Conservation (phyloP, 2,888 invertebrate species). For the Drosophila cognata region DNA sequence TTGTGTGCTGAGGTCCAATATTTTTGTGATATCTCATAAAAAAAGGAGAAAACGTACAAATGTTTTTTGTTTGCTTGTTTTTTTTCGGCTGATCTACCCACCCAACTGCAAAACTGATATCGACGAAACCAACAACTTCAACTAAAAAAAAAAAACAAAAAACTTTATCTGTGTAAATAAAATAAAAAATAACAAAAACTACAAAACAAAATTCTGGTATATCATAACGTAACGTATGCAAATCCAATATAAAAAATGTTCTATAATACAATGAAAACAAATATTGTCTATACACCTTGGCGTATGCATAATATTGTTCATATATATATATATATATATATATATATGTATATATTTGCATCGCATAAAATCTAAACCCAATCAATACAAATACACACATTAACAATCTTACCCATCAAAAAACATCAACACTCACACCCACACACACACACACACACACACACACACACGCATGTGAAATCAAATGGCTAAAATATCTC, state of each 20-base stretch:
- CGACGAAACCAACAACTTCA: slow-evolving; percentile 60
- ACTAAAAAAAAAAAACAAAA: slow-evolving; percentile 17
- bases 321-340: slow-evolving; percentile 19
- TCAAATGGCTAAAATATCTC: slow-evolving; percentile 72
- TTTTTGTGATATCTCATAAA: slow-evolving; percentile 36
- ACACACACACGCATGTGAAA: slow-evolving; percentile 28
- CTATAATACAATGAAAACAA: slow-evolving; percentile 21
- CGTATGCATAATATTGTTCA: slow-evolving; percentile 55
- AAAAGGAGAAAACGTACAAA: slow-evolving; percentile 56
- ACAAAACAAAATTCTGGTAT: slow-evolving; percentile 48
- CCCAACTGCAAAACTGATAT: slow-evolving; percentile 66
- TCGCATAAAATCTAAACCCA: slow-evolving; percentile 11
- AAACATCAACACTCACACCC: slow-evolving; percentile 3
- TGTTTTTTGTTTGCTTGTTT: slow-evolving; percentile 73
- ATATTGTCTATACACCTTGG: slow-evolving; percentile 37
- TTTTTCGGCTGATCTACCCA: slow-evolving; percentile 68
- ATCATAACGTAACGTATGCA: slow-evolving; percentile 59
- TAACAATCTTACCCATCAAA: slow-evolving; percentile 8
- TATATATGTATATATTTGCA: slow-evolving; percentile 27
- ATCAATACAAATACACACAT: slow-evolving; percentile 12
- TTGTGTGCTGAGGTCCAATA: slow-evolving; percentile 49
- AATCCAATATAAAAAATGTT: slow-evolving; percentile 26
- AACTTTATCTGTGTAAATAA: slow-evolving; percentile 25
- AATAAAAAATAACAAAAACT: slow-evolving; percentile 19
- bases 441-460: neutral